These are phyloP conservation scores for Okamejei kenojei DNA, from an alignment of 2,797 vertebrate species.

Conservation along the genomic window DNA sequence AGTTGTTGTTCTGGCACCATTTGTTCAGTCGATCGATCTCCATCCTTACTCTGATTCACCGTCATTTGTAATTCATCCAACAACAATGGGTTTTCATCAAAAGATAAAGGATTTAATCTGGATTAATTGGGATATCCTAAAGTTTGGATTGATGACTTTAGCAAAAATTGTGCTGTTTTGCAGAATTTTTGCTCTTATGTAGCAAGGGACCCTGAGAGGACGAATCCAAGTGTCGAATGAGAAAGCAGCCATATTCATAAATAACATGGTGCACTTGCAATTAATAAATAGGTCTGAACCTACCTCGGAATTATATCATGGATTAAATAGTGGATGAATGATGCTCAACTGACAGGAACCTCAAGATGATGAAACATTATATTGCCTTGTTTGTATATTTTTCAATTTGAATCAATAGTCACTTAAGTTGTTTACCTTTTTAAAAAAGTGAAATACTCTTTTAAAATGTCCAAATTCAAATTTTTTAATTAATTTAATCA, in stretches of 20 bases:
- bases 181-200: neutral
- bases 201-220: neutral
- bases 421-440: neutral
- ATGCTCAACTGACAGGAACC: neutral
- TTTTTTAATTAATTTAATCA: neutral
- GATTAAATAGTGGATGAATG: neutral
- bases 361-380: neutral
- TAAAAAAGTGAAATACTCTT: neutral
- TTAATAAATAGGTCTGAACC: neutral
- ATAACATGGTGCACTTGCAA: neutral
- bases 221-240: neutral
- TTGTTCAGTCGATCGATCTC: no score
- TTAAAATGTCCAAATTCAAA: neutral
- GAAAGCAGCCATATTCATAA: neutral
- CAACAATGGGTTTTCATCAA: neutral
- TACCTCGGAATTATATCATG: neutral
- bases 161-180: neutral
- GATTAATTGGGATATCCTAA: neutral
- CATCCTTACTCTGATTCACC: no score
- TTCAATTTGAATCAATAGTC: neutral
- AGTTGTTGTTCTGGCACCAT: no score
- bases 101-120: neutral
- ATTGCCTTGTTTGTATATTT: neutral
- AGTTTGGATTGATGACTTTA: neutral
- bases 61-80: neutral